Conservation (phyloP, 2,888 invertebrate species). For the Plagiodera versicolora region DNA sequence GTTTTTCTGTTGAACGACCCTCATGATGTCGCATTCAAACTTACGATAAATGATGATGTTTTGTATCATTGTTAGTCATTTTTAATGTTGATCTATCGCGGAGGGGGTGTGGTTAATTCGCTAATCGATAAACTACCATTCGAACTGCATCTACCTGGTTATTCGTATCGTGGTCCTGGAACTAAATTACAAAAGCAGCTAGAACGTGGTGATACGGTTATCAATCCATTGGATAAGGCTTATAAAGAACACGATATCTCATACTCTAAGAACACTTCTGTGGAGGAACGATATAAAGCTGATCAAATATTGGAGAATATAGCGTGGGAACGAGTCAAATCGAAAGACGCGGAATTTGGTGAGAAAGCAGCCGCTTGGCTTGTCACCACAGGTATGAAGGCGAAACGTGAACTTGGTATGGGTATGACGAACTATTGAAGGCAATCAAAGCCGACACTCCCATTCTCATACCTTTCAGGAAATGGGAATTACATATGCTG, state of each 20-base stretch:
- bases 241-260: slow-evolving; percentile 40
- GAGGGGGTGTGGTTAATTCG: slow-evolving; percentile 1
- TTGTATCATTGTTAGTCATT: background rate
- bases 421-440: too few relatives aligned
- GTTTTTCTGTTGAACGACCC: slow-evolving; percentile 3
- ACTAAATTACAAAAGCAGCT: slow-evolving; percentile 40
- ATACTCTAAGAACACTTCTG: slow-evolving; percentile 33
- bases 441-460: too few relatives aligned
- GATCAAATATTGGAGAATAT: too few relatives aligned
- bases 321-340: too few relatives aligned
- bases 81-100: background rate
- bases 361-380: too few relatives aligned
- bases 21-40: background rate
- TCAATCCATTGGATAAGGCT: slow-evolving; percentile 43
- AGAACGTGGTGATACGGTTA: slow-evolving; percentile 44
- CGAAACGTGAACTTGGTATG: too few relatives aligned
- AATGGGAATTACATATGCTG: too few relatives aligned
- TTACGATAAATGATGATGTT: background rate
- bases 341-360: too few relatives aligned
- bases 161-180: background rate
- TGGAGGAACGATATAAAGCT: slow-evolving; percentile 11
- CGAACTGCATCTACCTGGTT: background rate
- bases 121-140: slow-evolving; percentile 1
- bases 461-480: too few relatives aligned
- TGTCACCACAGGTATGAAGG: too few relatives aligned